Percentiles rank a stretch among this genome's conserved stretches.
These are phyloP conservation scores for Phocoena phocoena DNA, from an alignment of 2,113 vertebrate species.

Conservation along the genomic window DNA sequence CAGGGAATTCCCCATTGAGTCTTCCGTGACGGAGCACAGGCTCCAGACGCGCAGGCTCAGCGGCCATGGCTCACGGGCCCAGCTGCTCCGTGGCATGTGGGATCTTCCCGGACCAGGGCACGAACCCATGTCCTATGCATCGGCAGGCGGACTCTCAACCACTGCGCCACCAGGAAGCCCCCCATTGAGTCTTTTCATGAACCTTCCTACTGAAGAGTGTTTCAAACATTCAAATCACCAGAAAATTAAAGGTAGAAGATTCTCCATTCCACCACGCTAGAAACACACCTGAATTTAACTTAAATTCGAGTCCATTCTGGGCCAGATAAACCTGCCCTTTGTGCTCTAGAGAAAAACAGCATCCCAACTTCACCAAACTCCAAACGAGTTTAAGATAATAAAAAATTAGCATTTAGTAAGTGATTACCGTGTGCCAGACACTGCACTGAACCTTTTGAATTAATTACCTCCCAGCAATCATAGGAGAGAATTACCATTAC, in stretches of 20 bases:
- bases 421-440: not conserved
- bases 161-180: too few species aligned
- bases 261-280: not conserved
- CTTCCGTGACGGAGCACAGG: not conserved
- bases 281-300: not conserved
- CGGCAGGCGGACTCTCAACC: too few species aligned
- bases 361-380: not conserved
- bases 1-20: not conserved
- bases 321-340: not conserved
- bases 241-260: not conserved
- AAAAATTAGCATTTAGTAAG: not conserved
- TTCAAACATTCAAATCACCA: not conserved
- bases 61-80: too few species aligned
- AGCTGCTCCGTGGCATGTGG: too few species aligned
- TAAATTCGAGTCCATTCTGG: not conserved
- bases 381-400: not conserved
- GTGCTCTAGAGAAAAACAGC: not conserved
- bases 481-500: not conserved
- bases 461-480: conserved; percentile 20
- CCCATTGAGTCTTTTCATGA: not conserved
- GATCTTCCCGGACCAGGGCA: too few species aligned
- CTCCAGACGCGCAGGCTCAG: too few species aligned
- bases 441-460: not conserved
- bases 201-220: not conserved
- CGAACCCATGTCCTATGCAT: too few species aligned